These are phyloP conservation scores for Oxygymnocypris stewartii DNA, from an alignment of 2,113 vertebrate genomes.

Conservation along the genomic window DNA sequence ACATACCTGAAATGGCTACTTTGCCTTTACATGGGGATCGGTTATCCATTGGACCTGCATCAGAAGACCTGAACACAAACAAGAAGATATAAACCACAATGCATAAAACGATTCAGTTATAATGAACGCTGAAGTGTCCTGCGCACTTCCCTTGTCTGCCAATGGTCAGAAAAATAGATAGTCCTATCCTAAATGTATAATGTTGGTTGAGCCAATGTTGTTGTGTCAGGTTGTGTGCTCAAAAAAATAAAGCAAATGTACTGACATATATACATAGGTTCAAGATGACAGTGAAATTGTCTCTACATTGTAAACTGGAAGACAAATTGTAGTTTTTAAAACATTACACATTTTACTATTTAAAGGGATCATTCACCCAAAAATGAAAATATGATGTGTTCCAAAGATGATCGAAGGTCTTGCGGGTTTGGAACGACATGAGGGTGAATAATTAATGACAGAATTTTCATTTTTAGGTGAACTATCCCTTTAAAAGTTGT, in stretches of 20 bases:
- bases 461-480: not conserved
- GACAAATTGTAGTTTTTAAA: not conserved
- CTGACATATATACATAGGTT: not conserved
- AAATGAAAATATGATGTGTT: not conserved
- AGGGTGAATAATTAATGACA: not conserved
- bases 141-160: not conserved
- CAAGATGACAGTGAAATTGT: not conserved
- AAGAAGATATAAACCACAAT: not conserved
- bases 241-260: not conserved
- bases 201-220: not conserved
- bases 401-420: not conserved
- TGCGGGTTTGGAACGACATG: not conserved
- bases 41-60: slow-evolving; percentile 76
- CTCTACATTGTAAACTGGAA: not conserved
- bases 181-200: not conserved
- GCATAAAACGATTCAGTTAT: not conserved
- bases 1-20: slow-evolving; percentile 86
- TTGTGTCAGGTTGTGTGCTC: not conserved
- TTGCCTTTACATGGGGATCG: slow-evolving; percentile 84
- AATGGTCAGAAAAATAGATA: not conserved
- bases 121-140: not conserved
- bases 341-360: not conserved
- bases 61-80: slow-evolving; percentile 78
- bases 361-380: too few relatives aligned
- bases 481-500: not conserved